Evolutionary conservation across 2,113 vertebrate species (phyloP), one percentile per base, ranked within the genome.

Genomic region (Nerophis ophidion): DNA sequence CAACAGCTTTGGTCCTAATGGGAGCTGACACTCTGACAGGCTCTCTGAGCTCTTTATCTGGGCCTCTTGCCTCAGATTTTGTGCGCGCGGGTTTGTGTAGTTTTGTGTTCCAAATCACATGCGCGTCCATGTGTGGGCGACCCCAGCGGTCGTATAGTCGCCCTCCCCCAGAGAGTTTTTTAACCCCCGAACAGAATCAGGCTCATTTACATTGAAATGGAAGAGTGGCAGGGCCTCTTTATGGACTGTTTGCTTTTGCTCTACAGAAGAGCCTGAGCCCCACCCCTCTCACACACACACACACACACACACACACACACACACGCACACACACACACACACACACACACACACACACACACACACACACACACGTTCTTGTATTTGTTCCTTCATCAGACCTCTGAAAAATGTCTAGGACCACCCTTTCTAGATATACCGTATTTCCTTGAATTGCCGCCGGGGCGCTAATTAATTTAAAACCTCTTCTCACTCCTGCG

Each of bases 191-290:
- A 88, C 82, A 92, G 86, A 90, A 87, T 89, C 79, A 87, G 86
- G 84, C 87, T 80, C 75, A 91, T 92, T 92, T 92, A 88, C 88
- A 90, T 92, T 88, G 88, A 89, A 91, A 93, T 83, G 77, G 83
- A 74, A 89, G 87, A 89, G 7, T 87, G 85, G 83, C 79, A 82
- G 80, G 70, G 72, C 83, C 85, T 72, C 83, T 92, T 90, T 90
- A 82, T 82, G 71, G 80, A 79, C 82, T 91, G 75, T 89, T 90
- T 90, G 86, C 86, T 88, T 87, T 86, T 26, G 79, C 82, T 77
- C 76, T 74, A 85, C 70, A 75, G 80, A 86, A 85, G 68, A 85
- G 77, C 79, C 55, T 76, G 66, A 79, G 76, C 81, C 68, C 73
- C 80, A 77, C 79, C 77, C 53, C 81, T 64, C 58, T 57, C n/a